Base-by-base conservation (phyloP, 2,113 vertebrate genomes). In the Mesocricetus auratus region DNA sequence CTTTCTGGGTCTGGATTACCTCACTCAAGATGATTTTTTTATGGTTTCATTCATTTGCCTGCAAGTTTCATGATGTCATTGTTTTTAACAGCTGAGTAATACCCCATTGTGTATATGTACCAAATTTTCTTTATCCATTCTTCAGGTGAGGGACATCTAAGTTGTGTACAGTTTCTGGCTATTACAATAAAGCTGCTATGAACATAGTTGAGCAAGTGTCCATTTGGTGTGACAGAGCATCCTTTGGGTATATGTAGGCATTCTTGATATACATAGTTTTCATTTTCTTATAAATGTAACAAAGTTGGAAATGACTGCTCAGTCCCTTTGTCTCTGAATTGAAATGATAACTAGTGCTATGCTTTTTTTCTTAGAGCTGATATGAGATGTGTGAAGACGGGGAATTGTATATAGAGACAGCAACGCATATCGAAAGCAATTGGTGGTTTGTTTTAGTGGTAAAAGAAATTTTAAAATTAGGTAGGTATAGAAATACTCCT, bases 221-320 rank as follows among this genome's bases (percentile, higher is more conserved):
- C 33, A n/a, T 69, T 7, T n/a, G 16, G 68, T 69, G n/a, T 69
- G 68, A 69, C n/a, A 33, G 68, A 69, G 16, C 33, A 69, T 69
- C 62, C 68, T n/a, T 69, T 69, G 33, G 68, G 33, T 69, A 7
- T 69, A 19, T 69, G 68, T 69, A n/a, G 68, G 68, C 16, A 69
- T 69, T 36, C 69, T 75, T 94, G 56, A 53, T 19, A 47, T 24
- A 6, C 22, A 71, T 17, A 5, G 36, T 47, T 45, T 94, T 95
- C 13, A n/a, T 86, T 82, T 94, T 94, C 42, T 87, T 83, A 68
- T 5, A 77, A 86, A 79, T 74, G 89, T 26, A n/a, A 92, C 68
- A 24, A 29, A 36, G 7, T 56, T 83, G 19, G 29, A 87, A 77
- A 64, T 66, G 36, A 47, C 16, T 15, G 6, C 21, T 64, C 74